Base-by-base conservation (phyloP, 2,888 invertebrate genomes). In the Euproctis similis region DNA sequence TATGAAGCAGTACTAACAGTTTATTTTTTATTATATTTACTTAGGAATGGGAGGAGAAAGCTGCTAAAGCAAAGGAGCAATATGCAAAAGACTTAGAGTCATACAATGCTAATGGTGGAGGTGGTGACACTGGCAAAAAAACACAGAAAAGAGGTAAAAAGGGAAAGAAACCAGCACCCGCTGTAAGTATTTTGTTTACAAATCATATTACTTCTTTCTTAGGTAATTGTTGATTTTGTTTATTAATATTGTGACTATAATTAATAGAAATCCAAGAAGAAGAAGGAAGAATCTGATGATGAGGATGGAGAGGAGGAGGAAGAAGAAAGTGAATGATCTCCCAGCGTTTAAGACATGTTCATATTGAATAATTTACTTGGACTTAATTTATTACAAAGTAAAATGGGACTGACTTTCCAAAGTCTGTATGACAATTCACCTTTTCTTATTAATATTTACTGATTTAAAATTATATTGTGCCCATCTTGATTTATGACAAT, bases 31-130 rank as follows among this genome's bases (percentile, higher is more conserved):
- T 44, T 39, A n/a, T 50, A 27, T 48, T 21, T 50, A 5, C 21
- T n/a, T n/a, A 93, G 93, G 93, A 94, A 78, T 98, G 95, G 94
- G 97, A 98, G 56, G 90, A 90, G 47, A 94, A 95, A 71, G 95
- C 95, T 3, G 91, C 89, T 9, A 90, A 93, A 71, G 92, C 92
- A 24, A 98, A 97, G 78, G 93, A 94, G 65, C 92, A 94, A 35
- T 98, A 98, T 72, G 89, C 90, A 31, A 90, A 89, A 61, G 94
- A 93, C 29, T 91, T 98, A 87, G 93, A 93, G 63, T 96, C 95
- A 59, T 98, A 94, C 72, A 92, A 93, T 66, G 92, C 91, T 12
- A 90, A 90, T 40, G 93, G 92, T 19, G 91, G 90, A 36, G 87
- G 86, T 33, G 87, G 86, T 32, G 88, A 87, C 39, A 85, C 73